A percentile compares a stretch with the other conserved stretches of the same genome.
Conservation (phyloP, 2,888 invertebrate genomes). For the Spisula subtruncata region DNA sequence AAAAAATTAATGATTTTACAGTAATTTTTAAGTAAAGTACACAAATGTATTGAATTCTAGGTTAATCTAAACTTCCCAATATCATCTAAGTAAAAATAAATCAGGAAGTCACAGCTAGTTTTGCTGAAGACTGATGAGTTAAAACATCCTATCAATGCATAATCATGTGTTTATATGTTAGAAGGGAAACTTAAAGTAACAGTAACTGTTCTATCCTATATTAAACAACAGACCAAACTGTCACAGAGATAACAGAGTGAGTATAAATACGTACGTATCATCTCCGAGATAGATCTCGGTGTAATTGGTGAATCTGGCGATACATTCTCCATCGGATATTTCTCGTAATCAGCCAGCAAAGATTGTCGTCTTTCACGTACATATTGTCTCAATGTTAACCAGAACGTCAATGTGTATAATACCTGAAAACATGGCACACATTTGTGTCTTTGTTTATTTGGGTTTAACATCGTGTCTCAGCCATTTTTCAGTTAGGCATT, state of each 20-base stretch:
- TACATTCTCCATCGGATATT: slow-evolving; percentile 81
- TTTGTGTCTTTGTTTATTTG: no score
- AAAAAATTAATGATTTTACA: no score
- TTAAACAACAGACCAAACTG: background rate
- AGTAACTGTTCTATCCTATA: background rate
- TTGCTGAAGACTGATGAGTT: no score
- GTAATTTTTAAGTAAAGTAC: no score
- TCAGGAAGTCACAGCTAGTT: no score
- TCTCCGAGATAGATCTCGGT: slow-evolving; percentile 61
- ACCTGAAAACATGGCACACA: slow-evolving; percentile 89
- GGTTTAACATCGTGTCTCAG: no score
- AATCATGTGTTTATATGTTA: background rate
- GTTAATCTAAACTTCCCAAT: no score
- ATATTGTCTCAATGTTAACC: slow-evolving; percentile 97
- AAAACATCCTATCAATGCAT: no score
- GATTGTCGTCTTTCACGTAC: slow-evolving; percentile 87
- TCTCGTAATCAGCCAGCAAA: slow-evolving; percentile 55
- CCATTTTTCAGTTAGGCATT: no score
- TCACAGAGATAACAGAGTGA: no score
- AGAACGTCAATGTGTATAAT: slow-evolving; percentile 96
- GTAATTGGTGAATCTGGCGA: slow-evolving; percentile 31
- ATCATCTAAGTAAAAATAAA: no score
- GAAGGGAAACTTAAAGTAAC: background rate
- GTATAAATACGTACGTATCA: slow-evolving; percentile 58
- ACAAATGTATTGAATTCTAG: no score